Base-by-base conservation (phyloP, 2,888 invertebrate genomes). In the Drosophila paranaensis region DNA sequence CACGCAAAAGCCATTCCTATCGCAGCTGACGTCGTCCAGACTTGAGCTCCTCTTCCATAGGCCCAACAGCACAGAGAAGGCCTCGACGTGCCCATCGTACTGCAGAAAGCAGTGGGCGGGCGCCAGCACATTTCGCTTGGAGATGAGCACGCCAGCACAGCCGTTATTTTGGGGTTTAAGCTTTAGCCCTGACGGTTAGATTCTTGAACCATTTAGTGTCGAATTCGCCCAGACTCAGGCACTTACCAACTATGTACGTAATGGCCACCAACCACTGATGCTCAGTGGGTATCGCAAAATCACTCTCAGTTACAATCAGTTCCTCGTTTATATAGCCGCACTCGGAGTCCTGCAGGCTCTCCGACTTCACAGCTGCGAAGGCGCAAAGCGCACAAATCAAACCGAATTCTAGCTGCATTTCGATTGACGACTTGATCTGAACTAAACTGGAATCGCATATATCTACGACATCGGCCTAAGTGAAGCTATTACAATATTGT, bases 201-300 rank as follows among this genome's bases (percentile, higher is more conserved):
- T n/a, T 30, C 37, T 25, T n/a, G 25, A 20, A 10, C 27, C 40
- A 40, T 53, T 54, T 20, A 20, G 1, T 37, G 10, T 3, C 40
- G 25, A n/a, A 37, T 43, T 30, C 0, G 1, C 13, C 37, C n/a
- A 14, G 5, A 14, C 27, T 46, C 13, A 9, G 16, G 9, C 25
- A 37, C 71, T 71, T 51, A 82, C 85, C 81, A n/a, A 74, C 62
- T 11, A 9, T 35, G 42, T 76, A 87, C 0, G 61, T 67, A 2
- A 86, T 79, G 6, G 76, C 79, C 0, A 65, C 87, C 46, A 86
- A 13, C 85, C 85, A 86, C 61, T 82, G 85, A 16, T 86, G 82
- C 48, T 86, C 85, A 2, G 75, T 81, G 43, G 85, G 85, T 20
- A 65, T 51, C 1, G 85, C 82, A 48, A 42, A 82, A 0, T 1